phyloP scores from a whole-genome alignment of 2,797 vertebrate species.

The Sebastes iracundus region DNA sequence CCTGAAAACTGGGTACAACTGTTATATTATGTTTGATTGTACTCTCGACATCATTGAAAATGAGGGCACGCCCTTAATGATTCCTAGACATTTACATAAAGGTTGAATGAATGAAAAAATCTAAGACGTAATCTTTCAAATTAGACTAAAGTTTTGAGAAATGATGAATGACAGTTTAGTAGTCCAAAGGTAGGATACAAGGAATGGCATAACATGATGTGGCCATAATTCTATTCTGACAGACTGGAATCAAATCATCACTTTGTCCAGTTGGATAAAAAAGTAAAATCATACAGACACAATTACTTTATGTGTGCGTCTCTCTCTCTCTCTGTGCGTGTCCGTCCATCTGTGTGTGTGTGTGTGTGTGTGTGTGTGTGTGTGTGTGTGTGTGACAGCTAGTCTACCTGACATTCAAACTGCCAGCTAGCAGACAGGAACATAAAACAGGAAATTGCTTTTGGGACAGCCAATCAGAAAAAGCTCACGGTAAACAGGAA shows the following conservation, averaged over 20 bases:
- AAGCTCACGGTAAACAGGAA: slow-evolving; percentile 76
- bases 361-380: slow-evolving; percentile 1
- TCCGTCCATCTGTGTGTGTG: neutral
- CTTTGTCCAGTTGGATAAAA: neutral
- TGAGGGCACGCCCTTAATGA: no score
- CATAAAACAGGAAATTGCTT: slow-evolving; percentile 84
- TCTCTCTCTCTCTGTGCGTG: neutral
- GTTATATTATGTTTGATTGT: neutral
- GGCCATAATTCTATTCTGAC: neutral
- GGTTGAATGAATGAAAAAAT: no score
- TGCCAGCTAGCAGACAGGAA: slow-evolving; percentile 73
- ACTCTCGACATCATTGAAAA: no score
- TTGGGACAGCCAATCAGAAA: slow-evolving; percentile 80
- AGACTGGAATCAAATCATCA: neutral
- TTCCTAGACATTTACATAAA: no score
- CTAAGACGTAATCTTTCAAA: neutral
- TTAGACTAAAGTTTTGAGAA: neutral
- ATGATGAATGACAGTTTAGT: neutral
- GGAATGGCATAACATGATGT: neutral
- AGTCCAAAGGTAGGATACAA: neutral
- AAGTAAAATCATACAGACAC: neutral
- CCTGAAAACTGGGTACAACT: neutral
- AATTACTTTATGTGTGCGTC: neutral
- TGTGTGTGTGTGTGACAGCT: slow-evolving; percentile 40
- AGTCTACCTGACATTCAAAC: slow-evolving; percentile 76